Evolutionary conservation across 2,888 invertebrate species (phyloP).

Genomic region (Amblyjoppa fuscipennis): DNA sequence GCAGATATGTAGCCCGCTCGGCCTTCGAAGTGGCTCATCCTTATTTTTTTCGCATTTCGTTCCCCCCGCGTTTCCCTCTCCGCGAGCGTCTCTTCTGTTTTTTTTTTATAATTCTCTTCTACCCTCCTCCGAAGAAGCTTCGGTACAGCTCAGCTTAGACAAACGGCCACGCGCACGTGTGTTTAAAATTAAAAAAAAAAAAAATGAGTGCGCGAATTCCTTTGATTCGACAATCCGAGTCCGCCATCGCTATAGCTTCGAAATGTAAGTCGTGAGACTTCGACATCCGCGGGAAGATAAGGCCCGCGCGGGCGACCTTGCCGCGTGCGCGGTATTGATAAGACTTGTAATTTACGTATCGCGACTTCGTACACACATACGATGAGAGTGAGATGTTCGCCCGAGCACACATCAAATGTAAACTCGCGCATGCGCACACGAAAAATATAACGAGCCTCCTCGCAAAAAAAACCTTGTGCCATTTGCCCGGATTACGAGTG

Average conservation of each 20-base stretch:
- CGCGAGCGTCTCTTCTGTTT: slow-evolving; percentile 17
- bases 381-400: slow-evolving; percentile 17
- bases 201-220: neutral
- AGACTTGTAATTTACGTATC: slow-evolving; percentile 79
- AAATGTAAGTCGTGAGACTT: slow-evolving; percentile 13
- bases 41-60: slow-evolving; percentile 18
- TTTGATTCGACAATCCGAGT: slow-evolving; percentile 10
- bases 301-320: slow-evolving; percentile 74
- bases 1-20: slow-evolving; percentile 24
- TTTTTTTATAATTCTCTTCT: neutral
- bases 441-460: neutral
- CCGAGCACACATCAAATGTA: neutral
- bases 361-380: slow-evolving; percentile 73
- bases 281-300: slow-evolving; percentile 56
- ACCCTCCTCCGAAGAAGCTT: neutral
- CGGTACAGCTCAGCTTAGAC: slow-evolving; percentile 12
- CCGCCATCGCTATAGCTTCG: slow-evolving; percentile 6
- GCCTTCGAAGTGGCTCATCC: slow-evolving; percentile 31
- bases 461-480: slow-evolving; percentile 56
- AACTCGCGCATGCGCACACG: neutral
- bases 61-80: neutral
- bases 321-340: slow-evolving; percentile 78
- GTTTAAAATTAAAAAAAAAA: slow-evolving; percentile 12
- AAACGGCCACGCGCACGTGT: slow-evolving; percentile 13
- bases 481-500: slow-evolving; percentile 59